Conservation (phyloP, 2,888 invertebrate genomes). For the Melanotus villosus region DNA sequence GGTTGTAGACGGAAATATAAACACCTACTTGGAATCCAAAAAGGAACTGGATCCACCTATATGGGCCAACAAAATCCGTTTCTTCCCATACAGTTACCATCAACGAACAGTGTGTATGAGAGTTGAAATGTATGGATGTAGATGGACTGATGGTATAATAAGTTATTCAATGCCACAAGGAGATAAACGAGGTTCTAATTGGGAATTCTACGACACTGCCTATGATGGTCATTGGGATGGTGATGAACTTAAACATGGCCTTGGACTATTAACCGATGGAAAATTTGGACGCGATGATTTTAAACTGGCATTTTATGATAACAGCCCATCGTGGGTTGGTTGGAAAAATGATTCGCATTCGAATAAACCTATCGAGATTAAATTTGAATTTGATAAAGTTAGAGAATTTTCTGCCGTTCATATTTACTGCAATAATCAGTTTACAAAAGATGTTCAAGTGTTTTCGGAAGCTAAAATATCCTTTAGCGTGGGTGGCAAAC, state of each 20-base stretch:
- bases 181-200: slow-evolving; percentile 83
- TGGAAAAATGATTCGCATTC: slow-evolving; percentile 86
- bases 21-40: slow-evolving; percentile 87
- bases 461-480: slow-evolving; percentile 84
- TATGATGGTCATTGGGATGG: slow-evolving; percentile 90
- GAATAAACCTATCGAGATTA: slow-evolving; percentile 76
- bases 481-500: slow-evolving; percentile 85
- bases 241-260: slow-evolving; percentile 78
- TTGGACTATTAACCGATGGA: slow-evolving; percentile 90
- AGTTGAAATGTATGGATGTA: slow-evolving; percentile 91
- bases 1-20: slow-evolving; percentile 87
- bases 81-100: slow-evolving; percentile 88
- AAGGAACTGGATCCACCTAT: slow-evolving; percentile 85
- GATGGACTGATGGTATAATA: slow-evolving; percentile 87
- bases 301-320: slow-evolving; percentile 74
- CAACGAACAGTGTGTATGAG: slow-evolving; percentile 92
- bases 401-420: slow-evolving; percentile 89
- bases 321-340: slow-evolving; percentile 88
- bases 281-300: slow-evolving; percentile 84
- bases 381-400: slow-evolving; percentile 88
- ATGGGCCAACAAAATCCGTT: slow-evolving; percentile 87
- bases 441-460: slow-evolving; percentile 87
- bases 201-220: slow-evolving; percentile 86
- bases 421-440: slow-evolving; percentile 88
- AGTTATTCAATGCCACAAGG: slow-evolving; percentile 93